Conservation (phyloP, 2,797 vertebrate genomes). For the Enteromius trimaculatus region DNA sequence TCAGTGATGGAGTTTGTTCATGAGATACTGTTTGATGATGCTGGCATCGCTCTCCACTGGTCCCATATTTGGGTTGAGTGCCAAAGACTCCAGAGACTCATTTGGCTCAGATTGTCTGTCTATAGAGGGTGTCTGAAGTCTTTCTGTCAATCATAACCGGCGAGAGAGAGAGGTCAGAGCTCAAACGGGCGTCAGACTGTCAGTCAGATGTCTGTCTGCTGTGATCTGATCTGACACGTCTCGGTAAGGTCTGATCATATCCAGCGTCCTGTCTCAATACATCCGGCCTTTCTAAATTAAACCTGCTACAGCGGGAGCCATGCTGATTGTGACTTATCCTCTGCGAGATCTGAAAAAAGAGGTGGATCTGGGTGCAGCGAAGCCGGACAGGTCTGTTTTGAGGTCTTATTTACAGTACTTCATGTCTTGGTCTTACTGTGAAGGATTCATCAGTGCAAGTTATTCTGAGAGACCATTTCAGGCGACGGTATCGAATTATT, state of each 20-base stretch:
- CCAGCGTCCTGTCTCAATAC: background rate
- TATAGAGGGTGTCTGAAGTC: background rate
- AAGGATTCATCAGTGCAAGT: background rate
- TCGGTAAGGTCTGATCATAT: background rate
- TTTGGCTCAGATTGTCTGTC: background rate
- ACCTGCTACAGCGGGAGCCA: background rate
- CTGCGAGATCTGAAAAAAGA: background rate
- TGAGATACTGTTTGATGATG: background rate
- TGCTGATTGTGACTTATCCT: background rate
- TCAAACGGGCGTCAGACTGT: background rate
- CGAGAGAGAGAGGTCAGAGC: background rate
- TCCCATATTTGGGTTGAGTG: background rate
- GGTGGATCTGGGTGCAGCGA: background rate
- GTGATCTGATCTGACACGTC: constrained; percentile 1
- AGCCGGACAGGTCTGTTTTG: background rate
- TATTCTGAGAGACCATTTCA: background rate
- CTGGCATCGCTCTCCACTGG: background rate
- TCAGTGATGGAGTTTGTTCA: background rate
- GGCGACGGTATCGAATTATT: background rate
- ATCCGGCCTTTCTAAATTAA: background rate
- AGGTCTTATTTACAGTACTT: background rate
- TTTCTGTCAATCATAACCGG: constrained; percentile 3
- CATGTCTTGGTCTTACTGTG: background rate
- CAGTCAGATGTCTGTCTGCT: background rate
- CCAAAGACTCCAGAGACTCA: background rate